Percentiles rank a stretch among this genome's conserved stretches.
Evolutionary conservation across 2,113 vertebrate genomes (phyloP).

Genomic region (Ranitomeya variabilis): DNA sequence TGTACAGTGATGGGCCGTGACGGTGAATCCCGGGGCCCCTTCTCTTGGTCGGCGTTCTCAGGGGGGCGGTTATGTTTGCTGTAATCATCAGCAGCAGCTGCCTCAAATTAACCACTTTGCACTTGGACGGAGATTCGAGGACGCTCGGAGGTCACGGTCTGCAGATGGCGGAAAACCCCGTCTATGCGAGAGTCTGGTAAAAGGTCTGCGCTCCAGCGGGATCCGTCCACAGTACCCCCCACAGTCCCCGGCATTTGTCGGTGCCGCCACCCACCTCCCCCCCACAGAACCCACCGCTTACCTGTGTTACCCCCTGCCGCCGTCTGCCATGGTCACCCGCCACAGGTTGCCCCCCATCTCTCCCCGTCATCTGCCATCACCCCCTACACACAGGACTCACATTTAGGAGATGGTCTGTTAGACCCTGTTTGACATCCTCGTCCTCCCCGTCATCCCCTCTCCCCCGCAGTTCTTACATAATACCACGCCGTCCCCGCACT

Average conservation of each 20-base stretch:
- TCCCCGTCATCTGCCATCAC: too few species aligned
- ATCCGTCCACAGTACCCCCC: not conserved
- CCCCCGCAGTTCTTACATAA: conserved; percentile 12
- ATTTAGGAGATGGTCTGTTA: too few species aligned
- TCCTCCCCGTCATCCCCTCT: not conserved
- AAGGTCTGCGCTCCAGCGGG: not conserved
- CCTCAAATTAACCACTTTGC: conserved; percentile 43
- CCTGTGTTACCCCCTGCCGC: too few species aligned
- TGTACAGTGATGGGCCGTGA: not conserved
- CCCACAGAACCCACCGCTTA: too few species aligned
- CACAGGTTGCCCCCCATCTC: too few species aligned
- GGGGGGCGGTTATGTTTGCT: not conserved
- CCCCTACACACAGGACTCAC: too few species aligned
- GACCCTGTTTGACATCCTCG: not conserved
- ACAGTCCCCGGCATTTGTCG: too few species aligned
- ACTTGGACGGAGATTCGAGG: conserved; percentile 17
- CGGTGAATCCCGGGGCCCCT: not conserved
- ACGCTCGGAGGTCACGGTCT: not conserved
- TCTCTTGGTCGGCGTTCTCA: not conserved
- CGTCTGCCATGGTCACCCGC: too few species aligned
- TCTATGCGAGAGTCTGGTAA: not conserved
- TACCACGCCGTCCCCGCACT: not conserved
- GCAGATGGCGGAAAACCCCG: not conserved
- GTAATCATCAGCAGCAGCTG: conserved; percentile 57
- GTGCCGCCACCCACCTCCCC: too few species aligned